Conservation (phyloP, 2,888 invertebrate species). For the Drosophila yooni region DNA sequence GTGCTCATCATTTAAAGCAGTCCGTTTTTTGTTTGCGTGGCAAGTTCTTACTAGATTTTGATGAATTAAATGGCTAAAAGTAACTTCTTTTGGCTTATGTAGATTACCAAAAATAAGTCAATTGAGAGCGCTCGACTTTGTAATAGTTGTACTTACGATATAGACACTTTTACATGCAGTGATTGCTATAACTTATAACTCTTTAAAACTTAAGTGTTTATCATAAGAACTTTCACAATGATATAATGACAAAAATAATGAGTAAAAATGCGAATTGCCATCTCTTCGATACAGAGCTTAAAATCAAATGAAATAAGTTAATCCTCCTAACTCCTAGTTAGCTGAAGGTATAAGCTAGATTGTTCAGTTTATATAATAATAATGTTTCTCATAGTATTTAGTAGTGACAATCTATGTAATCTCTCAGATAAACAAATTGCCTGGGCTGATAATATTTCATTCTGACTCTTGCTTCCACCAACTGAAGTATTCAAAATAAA, state of each 20-base stretch:
- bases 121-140: not conserved
- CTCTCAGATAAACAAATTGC: not conserved
- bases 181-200: not conserved
- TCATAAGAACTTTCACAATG: not conserved
- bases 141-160: not conserved
- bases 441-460: not conserved
- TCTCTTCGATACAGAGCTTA: not conserved
- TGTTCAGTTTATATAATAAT: not conserved
- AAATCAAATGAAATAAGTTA: not conserved
- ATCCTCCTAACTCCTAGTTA: not conserved
- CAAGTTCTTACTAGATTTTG: not conserved
- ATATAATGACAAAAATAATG: not conserved
- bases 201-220: not conserved
- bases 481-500: not conserved
- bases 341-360: not conserved
- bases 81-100: not conserved
- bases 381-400: not conserved
- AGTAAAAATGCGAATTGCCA: not conserved
- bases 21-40: not conserved
- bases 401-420: not conserved
- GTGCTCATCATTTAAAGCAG: constrained; percentile 1
- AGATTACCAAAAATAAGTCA: not conserved
- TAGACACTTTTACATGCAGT: not conserved
- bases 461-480: not conserved
- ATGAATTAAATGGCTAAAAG: not conserved